Base-by-base conservation (phyloP, 2,888 invertebrate genomes). In the Aricia artaxerxes region DNA sequence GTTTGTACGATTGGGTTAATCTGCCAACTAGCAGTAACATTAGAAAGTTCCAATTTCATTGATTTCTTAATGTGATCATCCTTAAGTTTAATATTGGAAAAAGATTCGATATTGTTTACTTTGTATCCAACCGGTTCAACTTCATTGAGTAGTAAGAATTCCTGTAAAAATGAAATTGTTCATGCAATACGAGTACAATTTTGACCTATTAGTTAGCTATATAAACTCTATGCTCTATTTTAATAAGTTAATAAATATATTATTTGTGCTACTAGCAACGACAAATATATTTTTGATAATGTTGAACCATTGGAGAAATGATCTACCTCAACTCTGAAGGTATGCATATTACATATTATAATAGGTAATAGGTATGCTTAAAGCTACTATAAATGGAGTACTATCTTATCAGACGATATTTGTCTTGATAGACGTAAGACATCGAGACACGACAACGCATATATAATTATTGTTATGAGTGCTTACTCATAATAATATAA, bases 131-230 rank as follows among this genome's bases (percentile, higher is more conserved):
- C 81, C 2, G 88, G 84, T 73, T 87, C 85, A 73, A 92, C 81
- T 84, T 95, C 94, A 72, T 93, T 93, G 80, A 94, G 85, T 78
- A 88, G 80, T 69, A 94, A 85, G 83, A 95, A 95, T 81, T 93
- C 91, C 92, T 93, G 82, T 44, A 78, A 79, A 79, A 75, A 53
- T 77, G 24, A 44, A 78, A 73, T 69, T 69, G 64, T 2, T 69
- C 4, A 69, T 69, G 64, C 64, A 69, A n/a, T n/a, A n/a, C n/a
- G n/a, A n/a, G n/a, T n/a, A 60, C 4, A n/a, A 60, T 2, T 61
- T 64, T 64, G 31, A 31, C 64, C 4, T 11, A 31, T 64, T 31
- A 0, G 11, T 64, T 64, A 24, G 9, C 9, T 9, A 31, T n/a
- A 64, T 24, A 6, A 31, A 11, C 31, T 24, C 4, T 57, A 57